phyloP scores from a whole-genome alignment of 2,113 vertebrate species.

The Nansenia antarctica region DNA sequence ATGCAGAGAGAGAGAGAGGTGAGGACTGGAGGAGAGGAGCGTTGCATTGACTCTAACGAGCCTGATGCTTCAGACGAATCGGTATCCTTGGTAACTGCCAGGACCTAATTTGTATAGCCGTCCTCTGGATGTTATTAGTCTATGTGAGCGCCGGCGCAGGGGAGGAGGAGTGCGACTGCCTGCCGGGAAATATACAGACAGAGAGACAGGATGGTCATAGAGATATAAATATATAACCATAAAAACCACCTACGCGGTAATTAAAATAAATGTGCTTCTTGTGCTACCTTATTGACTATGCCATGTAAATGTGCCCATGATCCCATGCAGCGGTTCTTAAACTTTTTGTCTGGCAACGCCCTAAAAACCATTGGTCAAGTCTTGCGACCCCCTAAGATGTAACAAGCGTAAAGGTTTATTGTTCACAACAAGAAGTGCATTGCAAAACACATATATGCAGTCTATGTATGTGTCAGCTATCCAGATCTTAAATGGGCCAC shows the following conservation, averaged over 20 bases:
- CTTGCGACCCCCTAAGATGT: too few relatives aligned
- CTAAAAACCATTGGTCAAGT: too few relatives aligned
- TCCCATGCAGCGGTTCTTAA: constrained; percentile 19
- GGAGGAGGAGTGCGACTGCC: constrained; percentile 21
- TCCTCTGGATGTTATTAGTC: constrained; percentile 58
- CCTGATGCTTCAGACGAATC: constrained; percentile 60
- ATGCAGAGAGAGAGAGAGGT: constrained; percentile 35
- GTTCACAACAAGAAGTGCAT: too few relatives aligned
- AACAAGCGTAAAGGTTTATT: too few relatives aligned
- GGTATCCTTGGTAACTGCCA: constrained; percentile 77
- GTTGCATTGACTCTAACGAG: constrained; percentile 45
- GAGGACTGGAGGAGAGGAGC: constrained; percentile 53
- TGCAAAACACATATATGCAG: too few relatives aligned
- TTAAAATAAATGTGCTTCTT: constrained; percentile 15
- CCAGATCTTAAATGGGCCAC: too few relatives aligned
- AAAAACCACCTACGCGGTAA: constrained; percentile 5
- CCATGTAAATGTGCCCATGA: not conserved
- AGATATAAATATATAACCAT: constrained; percentile 1
- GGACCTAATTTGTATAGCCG: constrained; percentile 68
- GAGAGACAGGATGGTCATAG: constrained; percentile 11
- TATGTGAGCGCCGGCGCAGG: constrained; percentile 28
- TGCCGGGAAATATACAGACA: constrained; percentile 29
- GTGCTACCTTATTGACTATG: constrained; percentile 9
- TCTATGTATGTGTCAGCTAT: too few relatives aligned
- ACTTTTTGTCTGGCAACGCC: too few relatives aligned